Evolutionary conservation across 2,888 invertebrate genomes (phyloP).

Genomic region (Argynnis bischoffii): DNA sequence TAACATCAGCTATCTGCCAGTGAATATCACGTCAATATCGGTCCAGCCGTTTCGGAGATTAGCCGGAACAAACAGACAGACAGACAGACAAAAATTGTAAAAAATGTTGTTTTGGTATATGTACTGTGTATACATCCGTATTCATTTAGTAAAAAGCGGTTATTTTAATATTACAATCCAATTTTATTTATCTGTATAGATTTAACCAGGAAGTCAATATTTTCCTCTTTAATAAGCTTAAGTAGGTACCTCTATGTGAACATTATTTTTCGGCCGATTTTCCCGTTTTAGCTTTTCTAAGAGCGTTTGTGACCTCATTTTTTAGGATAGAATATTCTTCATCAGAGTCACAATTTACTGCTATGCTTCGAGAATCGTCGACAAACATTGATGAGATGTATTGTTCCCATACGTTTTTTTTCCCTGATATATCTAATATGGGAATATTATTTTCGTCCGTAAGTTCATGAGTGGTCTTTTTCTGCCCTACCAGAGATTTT

Average conservation of each 20-base stretch:
- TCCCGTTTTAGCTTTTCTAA: background rate
- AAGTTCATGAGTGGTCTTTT: background rate
- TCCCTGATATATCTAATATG: background rate
- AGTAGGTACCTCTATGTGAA: background rate
- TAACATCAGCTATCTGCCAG: no score
- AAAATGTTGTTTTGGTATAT: no score
- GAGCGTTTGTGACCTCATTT: background rate
- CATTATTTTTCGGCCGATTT: background rate
- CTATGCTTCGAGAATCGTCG: background rate
- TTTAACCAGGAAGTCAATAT: background rate
- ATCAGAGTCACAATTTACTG: background rate
- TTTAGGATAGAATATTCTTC: background rate
- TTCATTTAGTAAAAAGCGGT: no score
- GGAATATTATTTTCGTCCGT: background rate
- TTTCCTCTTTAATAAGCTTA: background rate
- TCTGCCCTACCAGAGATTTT: no score
- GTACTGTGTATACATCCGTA: no score
- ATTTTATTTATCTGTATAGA: no score
- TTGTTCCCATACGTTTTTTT: no score
- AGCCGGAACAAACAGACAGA: no score
- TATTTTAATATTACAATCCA: no score
- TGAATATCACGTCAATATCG: no score
- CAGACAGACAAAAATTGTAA: no score
- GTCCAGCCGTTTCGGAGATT: no score
- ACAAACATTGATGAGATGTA: background rate